Percentiles rank a stretch among this genome's conserved stretches.
These are phyloP conservation scores for Melipona bicolor DNA, from an alignment of 2,888 invertebrate genomes.

Conservation along the genomic window DNA sequence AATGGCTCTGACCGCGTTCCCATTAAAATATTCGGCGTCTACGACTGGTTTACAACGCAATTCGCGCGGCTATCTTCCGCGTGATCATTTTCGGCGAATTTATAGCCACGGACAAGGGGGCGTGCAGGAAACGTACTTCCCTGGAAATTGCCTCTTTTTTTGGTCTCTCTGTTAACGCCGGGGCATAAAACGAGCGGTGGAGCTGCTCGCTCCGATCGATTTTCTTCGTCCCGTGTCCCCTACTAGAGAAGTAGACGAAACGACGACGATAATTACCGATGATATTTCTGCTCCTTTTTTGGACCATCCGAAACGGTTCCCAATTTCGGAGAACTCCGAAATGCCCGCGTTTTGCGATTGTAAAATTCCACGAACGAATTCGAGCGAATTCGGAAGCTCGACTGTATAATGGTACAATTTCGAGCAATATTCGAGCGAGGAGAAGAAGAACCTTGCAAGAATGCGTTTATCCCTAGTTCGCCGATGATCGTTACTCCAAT, in stretches of 20 bases:
- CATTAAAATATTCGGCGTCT: slow-evolving; percentile 9
- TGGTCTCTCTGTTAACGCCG: background rate
- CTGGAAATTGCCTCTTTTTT: slow-evolving; percentile 12
- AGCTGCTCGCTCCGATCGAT: background rate
- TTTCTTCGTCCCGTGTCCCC: background rate
- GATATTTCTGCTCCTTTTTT: background rate
- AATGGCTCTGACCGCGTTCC: background rate
- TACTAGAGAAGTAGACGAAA: background rate
- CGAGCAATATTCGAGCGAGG: slow-evolving; percentile 1
- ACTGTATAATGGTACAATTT: background rate
- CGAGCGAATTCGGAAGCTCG: background rate
- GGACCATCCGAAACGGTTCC: too few species aligned
- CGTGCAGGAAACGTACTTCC: background rate
- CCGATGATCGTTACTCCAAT: slow-evolving; percentile 61
- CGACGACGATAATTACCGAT: background rate
- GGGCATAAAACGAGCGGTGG: background rate
- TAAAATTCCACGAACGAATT: too few species aligned
- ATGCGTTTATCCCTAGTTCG: slow-evolving; percentile 53
- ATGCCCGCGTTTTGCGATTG: too few species aligned
- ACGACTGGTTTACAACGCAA: background rate
- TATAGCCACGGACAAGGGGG: background rate
- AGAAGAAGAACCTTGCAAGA: slow-evolving; percentile 5
- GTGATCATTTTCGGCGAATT: background rate
- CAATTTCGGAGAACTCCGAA: too few species aligned
- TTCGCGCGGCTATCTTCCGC: background rate